Evolutionary conservation across 1,140 invertebrate species (phyloP), one percentile per base, ranked within the genome.

Genomic region (Tribolium madens): DNA sequence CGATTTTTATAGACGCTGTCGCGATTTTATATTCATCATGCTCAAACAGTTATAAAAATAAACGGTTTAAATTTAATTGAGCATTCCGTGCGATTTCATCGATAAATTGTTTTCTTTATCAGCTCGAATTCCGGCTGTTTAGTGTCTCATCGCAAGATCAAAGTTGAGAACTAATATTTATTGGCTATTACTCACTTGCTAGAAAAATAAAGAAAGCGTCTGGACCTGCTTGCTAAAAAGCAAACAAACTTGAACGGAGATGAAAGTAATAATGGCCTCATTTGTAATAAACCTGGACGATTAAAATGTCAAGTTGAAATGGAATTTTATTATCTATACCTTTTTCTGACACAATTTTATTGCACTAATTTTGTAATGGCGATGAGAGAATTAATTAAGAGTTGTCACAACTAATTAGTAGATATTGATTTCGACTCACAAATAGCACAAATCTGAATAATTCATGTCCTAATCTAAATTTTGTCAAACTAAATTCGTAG

Each of bases 91-190:
- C 50, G 42, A 72, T 72, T 64, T 52, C 21, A 5, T 21, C 12
- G 50, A 26, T 52, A 71, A 71, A 47, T 72, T 72, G 46, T 72
- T 52, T 50, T 71, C 42, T 71, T 33, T 72, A 72, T 50, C 70
- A 17, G 21, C 9, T 14, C 18, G 17, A 72, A 72, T 72, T 50
- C 70, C 70, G 70, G 9, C 50, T 72, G 70, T 72, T 72, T 72
- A 52, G 69, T 26, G 46, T 72, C 26, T 52, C 70, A 52, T 72
- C 36, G 36, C 70, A 72, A 72, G 70, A 72, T 72, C 70, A 72
- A 72, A 72, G 70, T 72, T 72, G 15, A 18, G 18, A 72, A 21
- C 46, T 72, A 72, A 52, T 72, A 72, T 72, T 72, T 72, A 72
- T 72, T 26, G 70, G 18, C 57, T 33, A 64, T 64, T 64, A 64